phyloP scores from a whole-genome alignment of 2,113 vertebrate species.

The Strix uralensis region DNA sequence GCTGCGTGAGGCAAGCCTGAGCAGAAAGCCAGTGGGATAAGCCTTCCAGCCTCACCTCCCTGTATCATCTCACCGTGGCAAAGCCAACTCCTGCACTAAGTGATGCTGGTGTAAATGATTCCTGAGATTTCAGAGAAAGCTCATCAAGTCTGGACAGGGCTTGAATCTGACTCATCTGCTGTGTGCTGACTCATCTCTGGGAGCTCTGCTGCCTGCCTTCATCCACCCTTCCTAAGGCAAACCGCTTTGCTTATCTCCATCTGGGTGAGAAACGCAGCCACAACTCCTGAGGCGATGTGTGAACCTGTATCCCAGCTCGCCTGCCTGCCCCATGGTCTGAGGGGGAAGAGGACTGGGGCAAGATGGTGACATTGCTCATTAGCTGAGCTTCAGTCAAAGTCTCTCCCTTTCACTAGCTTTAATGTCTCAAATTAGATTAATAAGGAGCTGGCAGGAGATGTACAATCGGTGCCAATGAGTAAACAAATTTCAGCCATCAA shows the following conservation, averaged over 20 bases:
- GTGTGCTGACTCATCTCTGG: fast-evolving
- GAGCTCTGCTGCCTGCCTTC: not conserved
- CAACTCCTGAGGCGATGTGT: fast-evolving
- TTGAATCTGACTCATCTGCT: not conserved
- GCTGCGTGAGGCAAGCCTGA: not conserved
- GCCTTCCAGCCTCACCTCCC: not conserved
- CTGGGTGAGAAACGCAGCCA: not conserved
- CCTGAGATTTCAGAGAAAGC: not conserved
- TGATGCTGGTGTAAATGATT: not conserved
- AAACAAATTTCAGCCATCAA: constrained; percentile 84
- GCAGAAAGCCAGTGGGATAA: not conserved
- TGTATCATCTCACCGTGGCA: not conserved
- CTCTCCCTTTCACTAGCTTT: constrained; percentile 48
- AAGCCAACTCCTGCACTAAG: not conserved
- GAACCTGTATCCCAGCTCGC: not conserved
- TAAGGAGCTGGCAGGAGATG: constrained; percentile 74
- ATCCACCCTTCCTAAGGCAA: not conserved
- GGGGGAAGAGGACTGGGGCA: not conserved
- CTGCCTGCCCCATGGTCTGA: not conserved
- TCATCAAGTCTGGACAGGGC: not conserved
- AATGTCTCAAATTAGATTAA: constrained; percentile 82
- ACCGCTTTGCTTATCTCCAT: not conserved
- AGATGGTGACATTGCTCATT: constrained; percentile 64
- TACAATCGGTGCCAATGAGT: constrained; percentile 71
- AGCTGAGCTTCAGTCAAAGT: constrained; percentile 48